Base-by-base conservation (phyloP, 1,140 invertebrate genomes). In the Zaprionus africanus region DNA sequence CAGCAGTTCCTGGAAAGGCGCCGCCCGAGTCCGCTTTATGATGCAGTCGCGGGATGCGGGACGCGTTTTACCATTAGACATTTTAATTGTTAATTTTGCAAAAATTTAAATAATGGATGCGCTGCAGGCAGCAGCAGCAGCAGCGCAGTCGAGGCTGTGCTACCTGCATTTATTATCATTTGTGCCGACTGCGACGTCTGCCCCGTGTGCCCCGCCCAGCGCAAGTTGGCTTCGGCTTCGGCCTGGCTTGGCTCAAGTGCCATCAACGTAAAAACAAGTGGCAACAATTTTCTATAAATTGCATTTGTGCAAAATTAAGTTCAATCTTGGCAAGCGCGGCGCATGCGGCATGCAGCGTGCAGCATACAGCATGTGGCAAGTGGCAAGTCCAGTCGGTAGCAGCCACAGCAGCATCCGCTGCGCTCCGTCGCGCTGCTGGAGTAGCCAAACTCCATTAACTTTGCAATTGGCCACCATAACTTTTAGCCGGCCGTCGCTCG, bases 401-500 rank as follows among this genome's bases (percentile, higher is more conserved):
- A 71, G 73, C 73, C 61, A 60, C 70, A 71, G 73, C 73, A 68
- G 65, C 76, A 68, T 75, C 76, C 76, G 76, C 49, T 78, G 69
- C 65, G 43, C 53, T 46, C 41, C 53, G 63, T 71, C 28, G 70
- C 85, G 73, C 85, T 90, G 85, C 79, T 90, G 85, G 85, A 90
- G 85, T 90, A 90, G 85, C 85, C 85, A 90, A 90, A 90, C 85
- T 90, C 86, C 86, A 90, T 90, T 90, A 90, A 90, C 86, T 90
- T 90, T 86, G 86, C 86, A 90, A 90, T 90, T 90, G 86, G 82
- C 86, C 81, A 90, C 86, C 86, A 90, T 90, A 90, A 90, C 86
- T 90, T 88, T 70, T 60, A 63, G 84, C 75, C 74, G 65, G 69
- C 56, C 71, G 58, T 61, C 73, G 70, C 41, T 82, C 67, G 70